A percentile compares a stretch with the other conserved stretches of the same genome.
Evolutionary conservation across 2,888 invertebrate species (phyloP).

Genomic region (Noctua comes): DNA sequence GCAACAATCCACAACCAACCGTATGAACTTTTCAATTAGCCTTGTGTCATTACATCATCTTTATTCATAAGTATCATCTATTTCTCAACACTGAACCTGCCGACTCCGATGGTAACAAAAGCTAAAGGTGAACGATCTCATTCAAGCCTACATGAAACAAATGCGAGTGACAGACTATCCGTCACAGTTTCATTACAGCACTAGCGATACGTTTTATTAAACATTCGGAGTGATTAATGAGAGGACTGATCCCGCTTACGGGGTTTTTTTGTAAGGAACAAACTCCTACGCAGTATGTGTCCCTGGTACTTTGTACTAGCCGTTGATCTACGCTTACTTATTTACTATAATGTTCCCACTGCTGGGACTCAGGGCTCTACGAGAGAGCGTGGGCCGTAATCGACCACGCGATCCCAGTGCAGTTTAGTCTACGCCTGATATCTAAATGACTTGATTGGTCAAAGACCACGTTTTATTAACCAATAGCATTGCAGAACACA

Average conservation of each 20-base stretch:
- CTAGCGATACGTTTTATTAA: constrained; percentile 62
- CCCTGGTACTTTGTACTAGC: constrained; percentile 13
- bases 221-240: constrained; percentile 66
- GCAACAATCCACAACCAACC: neutral
- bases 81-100: constrained; percentile 22
- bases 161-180: constrained; percentile 68
- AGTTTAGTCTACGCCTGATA: neutral
- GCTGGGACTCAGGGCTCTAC: neutral
- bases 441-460: neutral
- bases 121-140: constrained; percentile 60
- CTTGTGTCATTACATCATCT: neutral
- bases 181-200: constrained; percentile 67
- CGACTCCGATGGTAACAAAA: constrained; percentile 35
- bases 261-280: constrained; percentile 8
- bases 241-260: constrained; percentile 28
- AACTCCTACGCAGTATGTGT: constrained; percentile 21
- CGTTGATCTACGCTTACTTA: neutral
- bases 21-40: neutral
- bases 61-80: neutral
- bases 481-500: neutral
- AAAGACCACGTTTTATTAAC: neutral
- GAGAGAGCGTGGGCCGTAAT: neutral
- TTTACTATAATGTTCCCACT: neutral
- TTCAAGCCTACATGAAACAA: constrained; percentile 64
- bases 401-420: neutral